Percentiles rank a stretch among this genome's conserved stretches.
These are phyloP conservation scores for Helicoverpa assulta DNA, from an alignment of 2,888 invertebrate species.

Conservation along the genomic window DNA sequence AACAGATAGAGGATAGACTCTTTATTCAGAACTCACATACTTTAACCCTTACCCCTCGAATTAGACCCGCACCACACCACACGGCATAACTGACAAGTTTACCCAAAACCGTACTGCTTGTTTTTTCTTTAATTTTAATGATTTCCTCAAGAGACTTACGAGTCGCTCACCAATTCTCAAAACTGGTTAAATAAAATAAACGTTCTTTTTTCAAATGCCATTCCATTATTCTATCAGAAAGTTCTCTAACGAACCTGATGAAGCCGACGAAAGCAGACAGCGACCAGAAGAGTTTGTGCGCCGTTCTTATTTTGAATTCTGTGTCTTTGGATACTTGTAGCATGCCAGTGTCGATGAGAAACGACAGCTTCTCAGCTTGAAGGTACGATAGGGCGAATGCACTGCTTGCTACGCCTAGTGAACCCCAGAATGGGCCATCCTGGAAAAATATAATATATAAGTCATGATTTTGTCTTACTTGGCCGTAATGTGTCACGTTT, in stretches of 20 bases:
- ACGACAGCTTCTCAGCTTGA: conserved; percentile 95
- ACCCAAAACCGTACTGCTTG: background rate
- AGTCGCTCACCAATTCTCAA: background rate
- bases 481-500: too few species aligned
- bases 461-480: background rate
- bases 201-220: conserved; percentile 1
- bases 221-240: background rate
- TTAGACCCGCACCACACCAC: background rate
- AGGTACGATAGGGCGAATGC: conserved; percentile 93
- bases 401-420: conserved; percentile 93
- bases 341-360: conserved; percentile 94
- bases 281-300: conserved; percentile 94
- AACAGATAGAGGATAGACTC: background rate
- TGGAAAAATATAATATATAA: conserved; percentile 50
- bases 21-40: background rate
- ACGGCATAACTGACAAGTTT: background rate
- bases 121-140: background rate
- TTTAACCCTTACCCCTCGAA: background rate
- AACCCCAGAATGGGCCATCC: conserved; percentile 84
- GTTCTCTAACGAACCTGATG: conserved; percentile 89
- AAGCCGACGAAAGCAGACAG: conserved; percentile 93
- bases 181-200: background rate
- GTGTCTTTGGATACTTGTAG: conserved; percentile 89
- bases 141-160: background rate
- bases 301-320: conserved; percentile 91